Conservation (phyloP, 2,888 invertebrate genomes). For the Xestoiulus laeticollis region DNA sequence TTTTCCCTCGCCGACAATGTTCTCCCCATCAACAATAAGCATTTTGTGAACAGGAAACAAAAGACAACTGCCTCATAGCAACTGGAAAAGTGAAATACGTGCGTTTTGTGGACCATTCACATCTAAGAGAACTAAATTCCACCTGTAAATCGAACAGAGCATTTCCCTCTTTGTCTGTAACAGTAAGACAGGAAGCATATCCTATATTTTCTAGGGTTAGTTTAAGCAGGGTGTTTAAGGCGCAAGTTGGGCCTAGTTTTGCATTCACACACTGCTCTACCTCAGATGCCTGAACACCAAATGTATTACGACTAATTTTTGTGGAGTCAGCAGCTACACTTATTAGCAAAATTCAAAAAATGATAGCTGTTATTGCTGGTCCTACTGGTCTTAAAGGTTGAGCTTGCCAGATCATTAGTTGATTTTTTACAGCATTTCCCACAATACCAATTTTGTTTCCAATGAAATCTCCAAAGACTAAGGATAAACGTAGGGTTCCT, state of each 20-base stretch:
- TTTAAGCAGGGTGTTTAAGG: not conserved
- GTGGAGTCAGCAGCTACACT: not conserved
- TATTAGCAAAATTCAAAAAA: not conserved
- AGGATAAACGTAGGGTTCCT: not conserved
- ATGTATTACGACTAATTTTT: not conserved
- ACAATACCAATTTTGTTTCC: not conserved
- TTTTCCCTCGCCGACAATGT: not conserved
- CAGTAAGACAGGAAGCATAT: not conserved
- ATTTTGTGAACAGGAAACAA: not conserved
- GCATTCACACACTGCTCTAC: not conserved
- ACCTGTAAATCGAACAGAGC: not conserved
- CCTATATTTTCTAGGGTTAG: not conserved
- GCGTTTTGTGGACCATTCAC: not conserved
- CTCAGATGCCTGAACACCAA: not conserved
- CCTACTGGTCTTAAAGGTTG: not conserved
- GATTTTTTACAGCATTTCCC: not conserved
- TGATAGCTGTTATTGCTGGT: not conserved
- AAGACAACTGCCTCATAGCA: not conserved
- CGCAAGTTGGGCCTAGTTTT: not conserved
- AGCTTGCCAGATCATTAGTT: not conserved
- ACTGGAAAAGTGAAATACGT: not conserved
- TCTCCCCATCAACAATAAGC: not conserved
- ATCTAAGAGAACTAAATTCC: not conserved
- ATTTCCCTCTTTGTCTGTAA: not conserved
- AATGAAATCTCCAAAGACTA: not conserved